Percentiles rank a stretch among this genome's conserved stretches.
Evolutionary conservation across 2,113 vertebrate species (phyloP).

Genomic region (Arothron firmamentum): DNA sequence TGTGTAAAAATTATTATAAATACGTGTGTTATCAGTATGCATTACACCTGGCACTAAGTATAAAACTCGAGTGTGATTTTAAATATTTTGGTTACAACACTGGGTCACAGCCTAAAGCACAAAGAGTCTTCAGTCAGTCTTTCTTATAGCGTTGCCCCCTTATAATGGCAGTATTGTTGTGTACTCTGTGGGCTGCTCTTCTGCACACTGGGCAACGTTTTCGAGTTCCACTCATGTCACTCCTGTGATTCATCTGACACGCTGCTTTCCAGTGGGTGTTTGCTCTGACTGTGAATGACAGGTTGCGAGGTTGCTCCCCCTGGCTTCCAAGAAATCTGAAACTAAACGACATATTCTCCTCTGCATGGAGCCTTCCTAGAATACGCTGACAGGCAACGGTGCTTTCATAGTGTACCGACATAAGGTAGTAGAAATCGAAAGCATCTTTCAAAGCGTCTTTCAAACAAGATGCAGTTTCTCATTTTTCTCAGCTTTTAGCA

Average conservation of each 20-base stretch:
- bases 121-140: constrained; percentile 11
- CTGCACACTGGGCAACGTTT: constrained; percentile 7
- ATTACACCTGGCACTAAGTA: neutral
- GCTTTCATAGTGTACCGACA: neutral
- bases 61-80: neutral
- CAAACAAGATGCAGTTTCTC: no score
- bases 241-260: neutral
- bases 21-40: no score
- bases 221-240: constrained; percentile 3
- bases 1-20: no score
- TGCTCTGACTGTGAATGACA: neutral
- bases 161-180: constrained; percentile 12
- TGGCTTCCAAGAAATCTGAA: constrained; percentile 14
- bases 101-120: neutral
- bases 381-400: constrained; percentile 1
- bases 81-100: no score
- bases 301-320: neutral
- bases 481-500: no score
- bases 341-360: neutral
- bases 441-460: no score
- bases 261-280: constrained; percentile 1
- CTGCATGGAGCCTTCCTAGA: constrained; percentile 6
- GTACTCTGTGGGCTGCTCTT: constrained; percentile 2
- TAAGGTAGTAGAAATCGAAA: no score
- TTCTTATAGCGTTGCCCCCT: constrained; percentile 3